phyloP scores from a whole-genome alignment of 2,113 vertebrate genomes.

The Salvelinus fontinalis region DNA sequence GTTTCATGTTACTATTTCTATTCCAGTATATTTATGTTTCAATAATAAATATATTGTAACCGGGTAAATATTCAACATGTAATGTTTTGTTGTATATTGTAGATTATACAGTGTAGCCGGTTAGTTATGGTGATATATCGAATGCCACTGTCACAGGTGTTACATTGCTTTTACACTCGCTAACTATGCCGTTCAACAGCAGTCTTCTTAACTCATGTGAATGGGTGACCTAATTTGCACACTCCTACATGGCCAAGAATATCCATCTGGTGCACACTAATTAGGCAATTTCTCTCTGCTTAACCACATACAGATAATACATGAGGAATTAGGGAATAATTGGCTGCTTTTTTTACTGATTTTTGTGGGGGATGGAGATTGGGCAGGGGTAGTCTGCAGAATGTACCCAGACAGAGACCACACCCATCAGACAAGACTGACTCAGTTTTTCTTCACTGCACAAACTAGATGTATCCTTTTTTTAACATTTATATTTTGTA shows the following conservation, averaged over 20 bases:
- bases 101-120: neutral
- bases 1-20: neutral
- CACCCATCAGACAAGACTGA: neutral
- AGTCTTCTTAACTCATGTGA: neutral
- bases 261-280: constrained; percentile 14
- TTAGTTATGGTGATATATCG: neutral
- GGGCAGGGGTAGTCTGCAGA: neutral
- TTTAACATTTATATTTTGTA: neutral
- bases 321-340: neutral
- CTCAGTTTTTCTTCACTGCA: neutral
- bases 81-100: neutral
- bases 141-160: neutral
- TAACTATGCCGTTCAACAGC: neutral
- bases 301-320: neutral
- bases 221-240: constrained; percentile 4
- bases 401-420: neutral
- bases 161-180: neutral
- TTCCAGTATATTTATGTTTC: constrained; percentile 1
- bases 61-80: too few relatives aligned
- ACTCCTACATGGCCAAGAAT: neutral
- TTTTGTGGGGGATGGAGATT: neutral
- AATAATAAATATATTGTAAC: neutral
- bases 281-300: neutral
- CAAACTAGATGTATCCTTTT: neutral
- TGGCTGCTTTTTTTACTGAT: neutral